A percentile compares a stretch with the other conserved stretches of the same genome.
These are phyloP conservation scores for Watsonalla cultraria DNA, from an alignment of 2,888 invertebrate genomes.

Conservation along the genomic window DNA sequence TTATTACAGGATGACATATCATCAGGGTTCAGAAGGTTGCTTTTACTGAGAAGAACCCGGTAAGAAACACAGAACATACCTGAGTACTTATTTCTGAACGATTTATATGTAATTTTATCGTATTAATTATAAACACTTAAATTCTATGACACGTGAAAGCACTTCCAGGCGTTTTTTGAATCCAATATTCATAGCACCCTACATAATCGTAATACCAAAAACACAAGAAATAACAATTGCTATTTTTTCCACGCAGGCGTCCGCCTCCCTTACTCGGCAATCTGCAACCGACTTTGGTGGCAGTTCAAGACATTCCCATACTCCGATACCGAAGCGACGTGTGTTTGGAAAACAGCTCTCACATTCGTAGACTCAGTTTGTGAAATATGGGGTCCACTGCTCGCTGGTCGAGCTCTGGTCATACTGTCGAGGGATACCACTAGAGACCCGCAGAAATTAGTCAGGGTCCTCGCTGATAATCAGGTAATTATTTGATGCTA, in stretches of 20 bases:
- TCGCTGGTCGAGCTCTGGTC: slow-evolving; percentile 84
- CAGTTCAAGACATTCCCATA: slow-evolving; percentile 92
- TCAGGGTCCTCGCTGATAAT: slow-evolving; percentile 83
- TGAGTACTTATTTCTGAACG: too few species aligned
- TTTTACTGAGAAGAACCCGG: too few species aligned
- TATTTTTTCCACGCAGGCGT: slow-evolving; percentile 80
- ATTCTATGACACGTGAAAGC: too few species aligned
- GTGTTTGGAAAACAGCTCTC: slow-evolving; percentile 93
- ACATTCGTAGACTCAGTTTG: slow-evolving; percentile 94
- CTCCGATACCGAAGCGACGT: slow-evolving; percentile 80
- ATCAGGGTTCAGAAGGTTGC: too few species aligned
- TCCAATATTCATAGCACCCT: too few species aligned
- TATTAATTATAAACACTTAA: too few species aligned
- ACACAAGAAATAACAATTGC: too few species aligned
- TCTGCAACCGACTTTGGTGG: slow-evolving; percentile 92
- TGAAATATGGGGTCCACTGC: slow-evolving; percentile 92
- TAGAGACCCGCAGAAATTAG: slow-evolving; percentile 87
- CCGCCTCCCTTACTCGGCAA: slow-evolving; percentile 85
- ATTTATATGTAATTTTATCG: too few species aligned
- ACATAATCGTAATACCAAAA: too few species aligned
- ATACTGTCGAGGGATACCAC: slow-evolving; percentile 86
- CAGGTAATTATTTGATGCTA: slow-evolving; percentile 66
- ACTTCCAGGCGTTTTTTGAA: too few species aligned
- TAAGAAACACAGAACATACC: too few species aligned
- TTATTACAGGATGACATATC: too few species aligned